Conservation (phyloP, 2,797 vertebrate species). For the Hemitrygon akajei region DNA sequence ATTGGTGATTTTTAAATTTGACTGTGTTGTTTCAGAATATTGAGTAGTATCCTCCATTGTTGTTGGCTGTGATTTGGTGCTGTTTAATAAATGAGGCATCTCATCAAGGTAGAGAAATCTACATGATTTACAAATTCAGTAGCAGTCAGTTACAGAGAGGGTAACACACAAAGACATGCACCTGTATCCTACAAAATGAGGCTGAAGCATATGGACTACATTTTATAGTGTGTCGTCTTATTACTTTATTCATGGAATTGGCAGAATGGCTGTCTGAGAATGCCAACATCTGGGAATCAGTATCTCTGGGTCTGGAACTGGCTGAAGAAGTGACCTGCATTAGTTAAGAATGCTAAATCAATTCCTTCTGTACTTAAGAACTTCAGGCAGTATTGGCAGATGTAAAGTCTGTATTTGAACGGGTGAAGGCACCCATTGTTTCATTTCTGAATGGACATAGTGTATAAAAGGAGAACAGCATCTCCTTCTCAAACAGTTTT, state of each 20-base stretch:
- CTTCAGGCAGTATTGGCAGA: conserved; percentile 23
- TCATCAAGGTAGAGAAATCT: not conserved
- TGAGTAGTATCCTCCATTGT: not conserved
- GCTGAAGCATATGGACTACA: not conserved
- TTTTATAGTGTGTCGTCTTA: not conserved
- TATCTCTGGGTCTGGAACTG: conserved; percentile 17
- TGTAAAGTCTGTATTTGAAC: not conserved
- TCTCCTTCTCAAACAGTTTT: not conserved
- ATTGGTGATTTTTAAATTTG: not conserved
- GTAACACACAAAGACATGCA: not conserved
- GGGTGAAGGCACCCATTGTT: conserved; percentile 29
- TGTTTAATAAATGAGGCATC: not conserved
- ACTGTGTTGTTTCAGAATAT: not conserved
- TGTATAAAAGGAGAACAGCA: not conserved
- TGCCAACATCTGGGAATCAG: conserved; percentile 12
- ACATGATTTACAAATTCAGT: not conserved
- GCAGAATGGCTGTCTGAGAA: not conserved
- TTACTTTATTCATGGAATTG: not conserved
- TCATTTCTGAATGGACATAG: conserved; percentile 25
- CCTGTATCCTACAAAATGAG: not conserved
- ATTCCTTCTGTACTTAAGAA: conserved; percentile 7
- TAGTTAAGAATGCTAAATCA: conserved; percentile 26
- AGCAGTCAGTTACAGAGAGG: too few relatives aligned
- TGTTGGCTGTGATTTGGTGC: not conserved
- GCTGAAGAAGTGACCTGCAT: not conserved